phyloP scores from a whole-genome alignment of 2,113 vertebrate genomes.

The Indri indri region DNA sequence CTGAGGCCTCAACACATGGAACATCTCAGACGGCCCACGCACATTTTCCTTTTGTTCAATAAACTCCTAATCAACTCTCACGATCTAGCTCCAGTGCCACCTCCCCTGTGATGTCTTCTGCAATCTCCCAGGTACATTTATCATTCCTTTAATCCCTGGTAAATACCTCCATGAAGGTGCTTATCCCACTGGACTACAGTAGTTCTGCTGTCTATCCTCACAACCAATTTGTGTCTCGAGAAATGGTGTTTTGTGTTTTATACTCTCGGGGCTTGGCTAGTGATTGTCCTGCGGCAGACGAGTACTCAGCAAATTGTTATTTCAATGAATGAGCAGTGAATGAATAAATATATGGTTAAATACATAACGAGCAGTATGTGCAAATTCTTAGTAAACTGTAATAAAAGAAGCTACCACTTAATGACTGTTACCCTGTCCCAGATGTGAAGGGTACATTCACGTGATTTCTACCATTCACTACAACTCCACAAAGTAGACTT shows the following conservation, averaged over 20 bases:
- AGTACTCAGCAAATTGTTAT: neutral
- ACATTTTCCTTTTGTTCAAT: neutral
- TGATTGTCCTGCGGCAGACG: neutral
- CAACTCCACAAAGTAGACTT: neutral
- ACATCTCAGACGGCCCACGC: accelerated
- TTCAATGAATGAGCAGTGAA: neutral
- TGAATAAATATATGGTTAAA: neutral
- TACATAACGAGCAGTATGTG: neutral
- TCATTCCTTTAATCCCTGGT: neutral
- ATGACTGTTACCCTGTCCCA: neutral
- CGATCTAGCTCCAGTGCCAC: neutral
- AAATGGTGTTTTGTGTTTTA: neutral
- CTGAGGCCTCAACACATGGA: neutral
- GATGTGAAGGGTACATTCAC: neutral
- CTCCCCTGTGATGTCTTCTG: neutral
- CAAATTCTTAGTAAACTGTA: neutral
- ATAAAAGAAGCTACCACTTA: neutral
- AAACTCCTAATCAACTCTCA: neutral
- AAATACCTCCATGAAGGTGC: neutral
- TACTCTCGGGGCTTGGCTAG: neutral
- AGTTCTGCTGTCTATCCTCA: neutral
- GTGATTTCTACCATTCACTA: neutral
- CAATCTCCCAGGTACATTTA: neutral
- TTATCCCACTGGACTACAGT: neutral
- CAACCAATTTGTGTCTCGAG: neutral